These are phyloP conservation scores for Epinotia demarniana DNA, from an alignment of 2,888 invertebrate genomes.

Conservation along the genomic window DNA sequence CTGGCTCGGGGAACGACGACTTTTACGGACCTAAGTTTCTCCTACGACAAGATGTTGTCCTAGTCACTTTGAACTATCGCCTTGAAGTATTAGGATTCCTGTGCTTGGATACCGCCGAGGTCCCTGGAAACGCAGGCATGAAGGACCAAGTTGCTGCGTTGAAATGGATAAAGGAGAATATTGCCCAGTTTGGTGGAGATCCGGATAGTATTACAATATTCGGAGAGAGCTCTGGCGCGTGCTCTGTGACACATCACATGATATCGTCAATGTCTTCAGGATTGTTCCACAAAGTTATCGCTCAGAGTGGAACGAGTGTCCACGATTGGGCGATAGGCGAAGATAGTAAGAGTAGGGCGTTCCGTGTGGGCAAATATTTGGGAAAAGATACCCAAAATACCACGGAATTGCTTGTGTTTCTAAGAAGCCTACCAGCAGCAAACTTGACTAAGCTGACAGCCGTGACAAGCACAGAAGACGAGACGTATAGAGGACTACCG, in stretches of 20 bases:
- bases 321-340: constrained; percentile 48
- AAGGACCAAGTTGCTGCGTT: constrained; percentile 53
- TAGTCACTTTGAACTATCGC: constrained; percentile 60
- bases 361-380: constrained; percentile 49
- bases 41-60: constrained; percentile 55
- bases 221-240: constrained; percentile 59
- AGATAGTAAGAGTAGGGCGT: constrained; percentile 46
- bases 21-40: constrained; percentile 58
- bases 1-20: constrained; percentile 53
- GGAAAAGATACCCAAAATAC: constrained; percentile 50
- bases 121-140: constrained; percentile 54
- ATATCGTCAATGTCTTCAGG: constrained; percentile 57
- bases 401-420: constrained; percentile 47
- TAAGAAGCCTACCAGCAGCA: constrained; percentile 47
- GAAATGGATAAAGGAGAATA: constrained; percentile 49
- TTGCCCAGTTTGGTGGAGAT: constrained; percentile 49
- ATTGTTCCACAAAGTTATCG: constrained; percentile 54
- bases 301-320: constrained; percentile 52
- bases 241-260: constrained; percentile 56
- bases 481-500: constrained; percentile 46
- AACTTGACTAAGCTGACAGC: constrained; percentile 46
- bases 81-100: constrained; percentile 54
- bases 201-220: constrained; percentile 53
- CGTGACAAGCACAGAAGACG: constrained; percentile 45
- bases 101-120: constrained; percentile 48